These are phyloP conservation scores for Riparia riparia DNA, from an alignment of 2,113 vertebrate genomes.

Conservation along the genomic window DNA sequence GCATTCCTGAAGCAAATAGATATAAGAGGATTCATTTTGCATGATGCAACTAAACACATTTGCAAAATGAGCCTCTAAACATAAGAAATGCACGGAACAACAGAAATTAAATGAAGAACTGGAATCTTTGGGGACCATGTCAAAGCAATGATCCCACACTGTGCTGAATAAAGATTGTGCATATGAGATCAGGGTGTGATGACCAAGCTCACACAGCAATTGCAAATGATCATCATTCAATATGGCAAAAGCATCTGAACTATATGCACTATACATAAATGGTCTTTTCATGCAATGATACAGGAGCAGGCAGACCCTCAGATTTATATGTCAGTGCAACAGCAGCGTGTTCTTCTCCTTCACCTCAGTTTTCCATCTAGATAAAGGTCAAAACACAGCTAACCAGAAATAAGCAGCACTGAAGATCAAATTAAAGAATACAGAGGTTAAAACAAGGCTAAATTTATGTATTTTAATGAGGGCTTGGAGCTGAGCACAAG, in stretches of 20 bases:
- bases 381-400: slow-evolving; percentile 38
- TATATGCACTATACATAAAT: not conserved
- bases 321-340: not conserved
- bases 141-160: not conserved
- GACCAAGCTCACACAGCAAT: not conserved
- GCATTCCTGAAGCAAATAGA: slow-evolving; percentile 26
- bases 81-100: not conserved
- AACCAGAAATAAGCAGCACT: slow-evolving; percentile 7
- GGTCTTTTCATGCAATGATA: not conserved
- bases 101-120: not conserved
- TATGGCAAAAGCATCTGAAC: not conserved
- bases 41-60: not conserved
- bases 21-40: not conserved
- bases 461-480: slow-evolving; percentile 24
- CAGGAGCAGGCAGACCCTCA: not conserved
- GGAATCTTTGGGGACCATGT: not conserved
- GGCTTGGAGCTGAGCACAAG: not conserved
- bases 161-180: not conserved
- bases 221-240: not conserved
- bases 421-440: slow-evolving; percentile 23
- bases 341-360: not conserved
- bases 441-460: slow-evolving; percentile 34
- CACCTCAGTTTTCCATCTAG: slow-evolving; percentile 11
- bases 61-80: not conserved
- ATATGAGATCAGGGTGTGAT: not conserved